phyloP scores from a whole-genome alignment of 2,888 invertebrate species.

The Mythimna loreyi region DNA sequence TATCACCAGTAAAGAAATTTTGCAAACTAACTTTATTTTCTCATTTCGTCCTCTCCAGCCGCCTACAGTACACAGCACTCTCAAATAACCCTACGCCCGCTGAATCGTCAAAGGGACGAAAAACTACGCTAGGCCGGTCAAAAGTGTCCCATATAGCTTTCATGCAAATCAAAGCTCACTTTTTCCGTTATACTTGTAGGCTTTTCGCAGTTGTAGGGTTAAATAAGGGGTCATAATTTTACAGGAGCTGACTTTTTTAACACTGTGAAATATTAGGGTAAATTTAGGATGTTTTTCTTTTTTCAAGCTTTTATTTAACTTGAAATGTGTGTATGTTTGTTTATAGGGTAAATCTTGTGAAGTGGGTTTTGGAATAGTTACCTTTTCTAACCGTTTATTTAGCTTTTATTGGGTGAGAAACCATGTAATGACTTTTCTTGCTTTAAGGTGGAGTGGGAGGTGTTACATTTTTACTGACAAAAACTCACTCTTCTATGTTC shows the following conservation, averaged over 20 bases:
- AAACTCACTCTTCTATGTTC: too few species aligned
- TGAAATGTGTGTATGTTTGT: neutral
- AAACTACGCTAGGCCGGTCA: slow-evolving; percentile 61
- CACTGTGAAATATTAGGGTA: slow-evolving; percentile 28
- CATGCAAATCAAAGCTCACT: slow-evolving; percentile 65
- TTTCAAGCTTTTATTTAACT: neutral
- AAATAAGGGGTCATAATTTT: slow-evolving; percentile 52
- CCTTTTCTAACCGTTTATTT: too few species aligned
- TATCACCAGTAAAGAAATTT: slow-evolving; percentile 3
- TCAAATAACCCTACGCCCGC: slow-evolving; percentile 55
- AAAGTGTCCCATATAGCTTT: slow-evolving; percentile 64
- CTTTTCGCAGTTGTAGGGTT: slow-evolving; percentile 46
- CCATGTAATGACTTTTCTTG: too few species aligned
- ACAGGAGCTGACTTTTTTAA: slow-evolving; percentile 30
- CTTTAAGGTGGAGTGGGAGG: too few species aligned
- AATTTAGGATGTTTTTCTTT: slow-evolving; percentile 11
- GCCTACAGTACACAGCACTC: slow-evolving; percentile 28
- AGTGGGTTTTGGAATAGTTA: too few species aligned
- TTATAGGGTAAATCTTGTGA: too few species aligned
- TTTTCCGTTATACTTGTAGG: slow-evolving; percentile 55
- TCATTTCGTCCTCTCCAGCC: slow-evolving; percentile 9
- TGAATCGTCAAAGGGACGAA: slow-evolving; percentile 62
- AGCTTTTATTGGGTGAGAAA: too few species aligned
- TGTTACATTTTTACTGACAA: too few species aligned
- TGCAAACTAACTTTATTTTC: too few species aligned